Conservation (phyloP, 2,113 vertebrate species). For the Carollia perspicillata region DNA sequence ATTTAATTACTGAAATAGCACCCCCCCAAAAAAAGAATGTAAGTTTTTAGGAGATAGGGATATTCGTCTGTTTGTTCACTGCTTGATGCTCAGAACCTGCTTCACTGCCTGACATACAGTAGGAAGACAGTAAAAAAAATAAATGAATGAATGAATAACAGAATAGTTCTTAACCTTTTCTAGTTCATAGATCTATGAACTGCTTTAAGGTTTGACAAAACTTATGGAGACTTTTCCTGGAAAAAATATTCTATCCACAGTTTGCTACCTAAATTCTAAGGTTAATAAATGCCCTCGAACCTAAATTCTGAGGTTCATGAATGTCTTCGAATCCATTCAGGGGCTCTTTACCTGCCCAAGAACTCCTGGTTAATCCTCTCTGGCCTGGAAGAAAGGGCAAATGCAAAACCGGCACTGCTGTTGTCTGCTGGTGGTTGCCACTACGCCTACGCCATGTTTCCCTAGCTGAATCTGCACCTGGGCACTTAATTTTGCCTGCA, state of each 20-base stretch:
- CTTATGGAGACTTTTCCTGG: neutral
- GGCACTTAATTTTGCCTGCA: neutral
- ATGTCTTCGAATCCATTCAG: neutral
- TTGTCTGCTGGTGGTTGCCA: neutral
- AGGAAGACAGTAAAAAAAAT: neutral
- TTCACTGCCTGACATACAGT: neutral
- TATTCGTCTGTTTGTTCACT: neutral
- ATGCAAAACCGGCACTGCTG: neutral
- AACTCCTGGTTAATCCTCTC: neutral
- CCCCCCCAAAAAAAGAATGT: neutral
- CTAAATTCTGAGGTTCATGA: neutral
- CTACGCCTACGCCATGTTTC: neutral
- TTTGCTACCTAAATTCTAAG: neutral
- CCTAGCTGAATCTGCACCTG: neutral
- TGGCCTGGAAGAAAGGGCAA: neutral
- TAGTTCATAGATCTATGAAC: neutral
- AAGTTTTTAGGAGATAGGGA: neutral
- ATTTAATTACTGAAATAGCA: neutral
- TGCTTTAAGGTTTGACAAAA: constrained; percentile 29
- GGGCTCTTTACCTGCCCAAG: neutral
- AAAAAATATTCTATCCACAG: neutral
- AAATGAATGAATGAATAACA: neutral
- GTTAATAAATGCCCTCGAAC: neutral
- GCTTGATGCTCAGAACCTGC: neutral
- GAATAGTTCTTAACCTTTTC: neutral